Evolutionary conservation across 2,113 vertebrate genomes (phyloP).

Genomic region (Odobenus rosmarus): DNA sequence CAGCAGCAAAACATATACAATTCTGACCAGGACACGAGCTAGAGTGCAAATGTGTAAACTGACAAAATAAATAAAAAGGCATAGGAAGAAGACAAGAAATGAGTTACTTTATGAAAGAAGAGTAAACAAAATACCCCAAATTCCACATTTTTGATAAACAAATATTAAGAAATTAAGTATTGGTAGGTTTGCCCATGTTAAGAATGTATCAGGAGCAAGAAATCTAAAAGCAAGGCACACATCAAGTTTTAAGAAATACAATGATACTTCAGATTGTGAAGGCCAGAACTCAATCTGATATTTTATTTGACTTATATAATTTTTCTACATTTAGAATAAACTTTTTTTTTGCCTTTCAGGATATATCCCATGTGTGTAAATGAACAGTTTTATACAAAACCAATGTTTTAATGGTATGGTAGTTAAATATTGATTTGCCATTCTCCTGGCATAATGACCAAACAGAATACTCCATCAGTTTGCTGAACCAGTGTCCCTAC

Average conservation of each 20-base stretch:
- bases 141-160: conserved; percentile 4
- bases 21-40: background rate
- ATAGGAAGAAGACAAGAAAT: background rate
- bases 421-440: conserved; percentile 77
- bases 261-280: conserved; percentile 28
- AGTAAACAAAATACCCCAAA: conserved; percentile 7
- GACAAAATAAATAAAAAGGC: conserved; percentile 39
- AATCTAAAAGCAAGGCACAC: background rate
- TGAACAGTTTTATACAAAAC: conserved; percentile 43
- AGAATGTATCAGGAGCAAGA: conserved; percentile 19
- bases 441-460: conserved; percentile 66
- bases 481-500: conserved; percentile 67
- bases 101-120: background rate
- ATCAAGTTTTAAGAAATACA: conserved; percentile 43
- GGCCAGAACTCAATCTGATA: conserved; percentile 4
- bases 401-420: conserved; percentile 11
- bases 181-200: background rate
- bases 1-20: background rate
- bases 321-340: conserved; percentile 57
- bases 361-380: background rate
- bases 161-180: background rate
- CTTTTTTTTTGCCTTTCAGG: background rate
- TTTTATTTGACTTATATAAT: background rate
- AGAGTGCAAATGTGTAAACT: background rate
- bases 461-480: conserved; percentile 65